Evolutionary conservation across 2,113 vertebrate species (phyloP).

Genomic region (Grus americana): DNA sequence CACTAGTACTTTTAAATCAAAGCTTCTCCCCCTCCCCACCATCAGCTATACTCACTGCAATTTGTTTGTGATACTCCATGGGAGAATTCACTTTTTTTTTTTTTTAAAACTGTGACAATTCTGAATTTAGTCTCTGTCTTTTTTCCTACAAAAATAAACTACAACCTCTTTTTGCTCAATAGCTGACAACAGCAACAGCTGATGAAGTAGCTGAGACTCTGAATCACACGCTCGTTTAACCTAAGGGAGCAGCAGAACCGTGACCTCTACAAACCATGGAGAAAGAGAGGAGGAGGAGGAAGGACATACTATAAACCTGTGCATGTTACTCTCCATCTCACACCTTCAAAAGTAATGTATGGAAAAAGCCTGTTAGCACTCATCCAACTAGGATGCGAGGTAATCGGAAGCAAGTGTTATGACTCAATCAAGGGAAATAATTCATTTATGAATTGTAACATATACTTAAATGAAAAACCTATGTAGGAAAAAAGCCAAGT

Average conservation of each 20-base stretch:
- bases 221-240: background rate
- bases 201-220: background rate
- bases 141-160: background rate
- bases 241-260: background rate
- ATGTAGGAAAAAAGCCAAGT: background rate
- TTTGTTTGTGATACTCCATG: background rate
- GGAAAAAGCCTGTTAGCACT: background rate
- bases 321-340: background rate
- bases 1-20: constrained; percentile 32
- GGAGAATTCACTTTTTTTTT: background rate
- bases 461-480: background rate
- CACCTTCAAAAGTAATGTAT: background rate
- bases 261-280: background rate
- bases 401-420: background rate
- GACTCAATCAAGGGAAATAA: background rate
- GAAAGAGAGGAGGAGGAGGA: background rate
- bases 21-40: background rate
- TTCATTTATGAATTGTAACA: background rate
- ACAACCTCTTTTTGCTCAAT: background rate
- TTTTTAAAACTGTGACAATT: background rate
- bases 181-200: background rate
- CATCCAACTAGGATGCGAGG: background rate
- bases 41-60: background rate
- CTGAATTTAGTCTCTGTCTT: background rate
- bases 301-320: background rate